Conservation (phyloP, 1,140 invertebrate genomes). For the Anthonomus grandis region DNA sequence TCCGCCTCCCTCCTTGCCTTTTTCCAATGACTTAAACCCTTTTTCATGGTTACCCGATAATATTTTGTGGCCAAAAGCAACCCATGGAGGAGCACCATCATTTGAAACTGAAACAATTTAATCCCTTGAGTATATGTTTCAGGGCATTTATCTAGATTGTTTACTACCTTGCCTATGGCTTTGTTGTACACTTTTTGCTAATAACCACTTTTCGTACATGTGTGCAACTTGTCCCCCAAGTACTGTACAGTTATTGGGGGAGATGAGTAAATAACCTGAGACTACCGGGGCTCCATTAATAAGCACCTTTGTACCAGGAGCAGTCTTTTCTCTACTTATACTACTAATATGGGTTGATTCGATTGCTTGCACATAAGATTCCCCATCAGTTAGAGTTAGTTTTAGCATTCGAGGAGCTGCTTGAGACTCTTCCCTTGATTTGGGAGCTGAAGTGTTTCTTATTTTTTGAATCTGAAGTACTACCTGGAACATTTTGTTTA, state of each 20-base stretch:
- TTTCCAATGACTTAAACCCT: conserved; percentile 67
- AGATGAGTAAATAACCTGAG: conserved; percentile 69
- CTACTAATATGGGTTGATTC: conserved; percentile 66
- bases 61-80: conserved; percentile 82
- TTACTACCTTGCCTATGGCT: conserved; percentile 55
- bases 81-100: conserved; percentile 60
- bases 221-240: conserved; percentile 78
- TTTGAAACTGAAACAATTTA: conserved; percentile 25
- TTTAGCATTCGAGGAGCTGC: conserved; percentile 78
- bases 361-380: conserved; percentile 70
- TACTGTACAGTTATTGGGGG: conserved; percentile 61
- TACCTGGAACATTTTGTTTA: conserved; percentile 49
- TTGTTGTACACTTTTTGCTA: conserved; percentile 74
- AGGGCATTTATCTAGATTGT: too few relatives aligned
- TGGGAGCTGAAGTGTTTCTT: conserved; percentile 84
- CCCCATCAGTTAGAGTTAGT: conserved; percentile 80
- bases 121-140: neutral
- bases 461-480: conserved; percentile 86
- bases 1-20: conserved; percentile 53
- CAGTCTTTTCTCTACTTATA: conserved; percentile 65
- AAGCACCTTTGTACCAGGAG: conserved; percentile 72
- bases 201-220: conserved; percentile 86
- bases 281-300: conserved; percentile 54
- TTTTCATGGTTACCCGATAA: conserved; percentile 59
- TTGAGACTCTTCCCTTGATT: conserved; percentile 81